Evolutionary conservation across 2,113 vertebrate species (phyloP).

Genomic region (Thryonomys swinderianus): DNA sequence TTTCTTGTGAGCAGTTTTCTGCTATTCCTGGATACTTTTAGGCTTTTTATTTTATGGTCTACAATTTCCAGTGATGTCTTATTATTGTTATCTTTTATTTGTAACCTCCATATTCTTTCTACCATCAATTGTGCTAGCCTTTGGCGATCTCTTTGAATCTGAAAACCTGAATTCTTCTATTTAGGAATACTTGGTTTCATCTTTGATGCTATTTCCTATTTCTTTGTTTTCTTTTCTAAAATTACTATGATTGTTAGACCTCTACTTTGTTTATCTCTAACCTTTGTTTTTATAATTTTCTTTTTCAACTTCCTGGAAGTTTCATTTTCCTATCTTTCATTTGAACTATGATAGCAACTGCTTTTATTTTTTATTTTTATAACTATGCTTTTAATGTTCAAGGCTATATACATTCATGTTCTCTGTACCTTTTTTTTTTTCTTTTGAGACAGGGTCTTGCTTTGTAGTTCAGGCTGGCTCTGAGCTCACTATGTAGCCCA

Average conservation of each 20-base stretch:
- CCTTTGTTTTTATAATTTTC: not conserved
- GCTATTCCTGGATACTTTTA: not conserved
- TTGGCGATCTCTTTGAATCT: constrained; percentile 11
- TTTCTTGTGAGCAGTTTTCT: not conserved
- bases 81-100: not conserved
- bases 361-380: not conserved
- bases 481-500: no score
- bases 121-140: not conserved
- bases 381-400: constrained; percentile 21
- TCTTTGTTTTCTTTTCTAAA: not conserved
- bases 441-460: no score
- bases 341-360: not conserved
- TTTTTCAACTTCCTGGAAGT: not conserved
- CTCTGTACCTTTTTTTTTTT: not conserved
- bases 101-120: no score
- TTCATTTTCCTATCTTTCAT: not conserved
- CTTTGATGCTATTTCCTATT: not conserved
- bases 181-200: not conserved
- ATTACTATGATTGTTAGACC: not conserved
- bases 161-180: not conserved
- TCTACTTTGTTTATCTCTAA: not conserved
- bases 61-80: not conserved
- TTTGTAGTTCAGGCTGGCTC: no score
- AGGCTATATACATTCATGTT: not conserved
- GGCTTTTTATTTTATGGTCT: not conserved